Percentiles rank a stretch among this genome's conserved stretches.
Conservation (phyloP, 2,113 vertebrate species). For the Rhegmatorhina hoffmannsi region DNA sequence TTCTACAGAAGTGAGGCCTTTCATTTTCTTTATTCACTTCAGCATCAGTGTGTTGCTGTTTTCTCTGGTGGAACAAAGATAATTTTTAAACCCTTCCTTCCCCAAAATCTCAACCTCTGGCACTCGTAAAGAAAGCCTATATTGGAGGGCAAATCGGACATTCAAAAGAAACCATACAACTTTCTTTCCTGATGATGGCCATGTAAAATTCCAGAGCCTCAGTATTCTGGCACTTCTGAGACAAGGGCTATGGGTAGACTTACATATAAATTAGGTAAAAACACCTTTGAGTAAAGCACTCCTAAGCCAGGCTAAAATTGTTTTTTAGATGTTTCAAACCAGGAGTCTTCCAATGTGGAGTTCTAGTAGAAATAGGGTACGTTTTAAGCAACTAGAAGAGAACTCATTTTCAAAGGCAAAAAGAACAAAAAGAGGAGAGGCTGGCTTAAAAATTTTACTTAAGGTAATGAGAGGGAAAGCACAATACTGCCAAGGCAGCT, state of each 20-base stretch:
- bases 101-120: neutral
- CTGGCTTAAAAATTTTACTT: neutral
- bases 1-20: neutral
- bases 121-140: accelerated
- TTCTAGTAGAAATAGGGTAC: neutral
- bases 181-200: neutral
- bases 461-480: neutral
- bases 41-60: neutral
- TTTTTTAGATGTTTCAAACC: neutral
- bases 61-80: neutral
- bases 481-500: neutral
- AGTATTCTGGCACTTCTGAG: neutral
- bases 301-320: neutral
- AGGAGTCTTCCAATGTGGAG: neutral
- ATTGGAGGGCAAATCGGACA: neutral
- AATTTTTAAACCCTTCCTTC: neutral
- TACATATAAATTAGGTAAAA: neutral
- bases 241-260: neutral
- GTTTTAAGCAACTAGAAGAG: neutral
- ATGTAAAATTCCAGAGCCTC: neutral
- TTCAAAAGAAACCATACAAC: neutral
- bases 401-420: neutral
- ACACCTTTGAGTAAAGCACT: neutral
- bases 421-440: neutral
- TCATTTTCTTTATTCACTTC: neutral